A percentile compares a stretch with the other conserved stretches of the same genome.
Evolutionary conservation across 2,113 vertebrate species (phyloP).

Genomic region (Lota lota): DNA sequence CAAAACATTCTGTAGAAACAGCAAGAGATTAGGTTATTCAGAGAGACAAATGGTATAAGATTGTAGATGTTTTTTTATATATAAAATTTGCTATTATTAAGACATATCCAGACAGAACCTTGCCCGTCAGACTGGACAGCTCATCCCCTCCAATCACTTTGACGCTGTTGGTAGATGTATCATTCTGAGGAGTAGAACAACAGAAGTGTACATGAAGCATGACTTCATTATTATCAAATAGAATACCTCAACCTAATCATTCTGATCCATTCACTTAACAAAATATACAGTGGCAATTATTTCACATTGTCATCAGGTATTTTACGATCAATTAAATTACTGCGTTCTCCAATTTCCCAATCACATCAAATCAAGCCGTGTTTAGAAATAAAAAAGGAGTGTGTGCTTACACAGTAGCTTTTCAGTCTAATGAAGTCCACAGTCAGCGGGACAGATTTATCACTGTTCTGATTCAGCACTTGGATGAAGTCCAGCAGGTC

Average conservation of each 20-base stretch:
- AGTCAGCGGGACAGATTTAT: slow-evolving; percentile 81
- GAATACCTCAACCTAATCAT: too few relatives aligned
- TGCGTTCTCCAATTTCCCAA: too few relatives aligned
- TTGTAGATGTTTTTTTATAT: neutral
- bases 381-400: neutral
- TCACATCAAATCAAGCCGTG: too few relatives aligned
- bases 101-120: slow-evolving; percentile 58
- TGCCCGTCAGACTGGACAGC: slow-evolving; percentile 73
- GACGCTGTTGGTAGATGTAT: slow-evolving; percentile 72
- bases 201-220: neutral
- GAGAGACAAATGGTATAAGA: neutral
- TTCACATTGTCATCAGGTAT: too few relatives aligned
- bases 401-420: slow-evolving; percentile 77
- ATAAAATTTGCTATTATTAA: neutral
- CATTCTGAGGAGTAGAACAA: slow-evolving; percentile 66
- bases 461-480: slow-evolving; percentile 79
- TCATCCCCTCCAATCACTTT: slow-evolving; percentile 80
- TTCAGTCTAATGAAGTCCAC: slow-evolving; percentile 86
- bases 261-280: too few relatives aligned
- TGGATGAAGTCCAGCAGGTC: slow-evolving; percentile 85
- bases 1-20: slow-evolving; percentile 76
- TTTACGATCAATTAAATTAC: too few relatives aligned
- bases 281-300: too few relatives aligned
- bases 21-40: slow-evolving; percentile 8
- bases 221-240: too few relatives aligned